phyloP scores from a whole-genome alignment of 2,888 invertebrate genomes.

The Reticulitermes lucifugus region DNA sequence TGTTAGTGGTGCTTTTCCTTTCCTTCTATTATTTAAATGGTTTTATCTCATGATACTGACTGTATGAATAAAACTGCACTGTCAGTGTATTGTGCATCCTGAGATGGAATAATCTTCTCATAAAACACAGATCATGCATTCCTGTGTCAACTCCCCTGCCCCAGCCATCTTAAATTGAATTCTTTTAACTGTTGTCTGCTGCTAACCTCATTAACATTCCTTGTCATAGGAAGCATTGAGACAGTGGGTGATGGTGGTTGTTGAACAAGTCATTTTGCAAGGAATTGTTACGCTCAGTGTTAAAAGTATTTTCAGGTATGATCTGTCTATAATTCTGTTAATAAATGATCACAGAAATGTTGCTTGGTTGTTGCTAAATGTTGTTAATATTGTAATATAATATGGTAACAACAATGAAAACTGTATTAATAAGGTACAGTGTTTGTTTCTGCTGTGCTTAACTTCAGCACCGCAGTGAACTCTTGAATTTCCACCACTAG shows the following conservation, averaged over 20 bases:
- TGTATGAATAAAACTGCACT: not conserved
- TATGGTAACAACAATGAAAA: not conserved
- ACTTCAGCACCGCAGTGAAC: not conserved
- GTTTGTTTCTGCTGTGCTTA: not conserved
- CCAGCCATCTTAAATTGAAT: not conserved
- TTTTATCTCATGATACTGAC: no score
- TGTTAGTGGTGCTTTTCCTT: no score
- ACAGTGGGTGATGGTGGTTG: not conserved
- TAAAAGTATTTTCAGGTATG: slow-evolving; percentile 11
- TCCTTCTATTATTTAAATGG: no score
- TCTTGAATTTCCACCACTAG: not conserved
- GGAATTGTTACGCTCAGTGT: not conserved
- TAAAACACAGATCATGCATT: not conserved
- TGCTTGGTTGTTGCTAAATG: not conserved
- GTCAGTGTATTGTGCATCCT: not conserved
- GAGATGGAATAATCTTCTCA: not conserved
- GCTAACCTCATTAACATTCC: not conserved
- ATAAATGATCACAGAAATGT: not conserved
- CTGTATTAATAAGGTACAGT: not conserved
- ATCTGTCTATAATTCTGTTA: not conserved
- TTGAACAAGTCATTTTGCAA: not conserved
- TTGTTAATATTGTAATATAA: slow-evolving; percentile 23
- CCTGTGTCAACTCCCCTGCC: not conserved
- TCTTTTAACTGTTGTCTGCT: not conserved
- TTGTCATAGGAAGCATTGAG: not conserved